Percentiles rank a stretch among this genome's conserved stretches.
Evolutionary conservation across 35 echinoderm and acorn worm genomes (phyloP).

Genomic region (Lytechinus pictus): DNA sequence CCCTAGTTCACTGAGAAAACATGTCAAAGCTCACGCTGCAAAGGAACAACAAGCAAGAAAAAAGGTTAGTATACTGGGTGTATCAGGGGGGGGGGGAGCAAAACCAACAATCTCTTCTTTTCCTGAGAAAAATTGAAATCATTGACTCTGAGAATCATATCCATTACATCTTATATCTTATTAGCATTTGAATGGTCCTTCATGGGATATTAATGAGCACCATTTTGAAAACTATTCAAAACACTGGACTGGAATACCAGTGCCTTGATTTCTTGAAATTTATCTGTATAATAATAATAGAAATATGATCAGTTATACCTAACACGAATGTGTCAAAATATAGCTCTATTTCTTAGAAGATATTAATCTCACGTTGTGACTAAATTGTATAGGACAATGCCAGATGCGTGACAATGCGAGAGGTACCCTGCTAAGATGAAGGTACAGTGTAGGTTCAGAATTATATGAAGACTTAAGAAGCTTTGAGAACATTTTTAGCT

Average conservation of each 20-base stretch:
- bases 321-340: neutral
- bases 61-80: constrained; percentile 66
- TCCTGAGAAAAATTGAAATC: too few relatives aligned
- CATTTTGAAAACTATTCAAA: too few relatives aligned
- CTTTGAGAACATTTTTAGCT: neutral
- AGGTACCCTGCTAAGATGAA: neutral
- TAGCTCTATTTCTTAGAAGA: neutral
- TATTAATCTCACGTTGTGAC: neutral
- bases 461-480: neutral
- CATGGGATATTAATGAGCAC: too few relatives aligned
- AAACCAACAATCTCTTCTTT: too few relatives aligned
- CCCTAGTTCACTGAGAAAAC: constrained; percentile 95
- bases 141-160: too few relatives aligned
- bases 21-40: constrained; percentile 96
- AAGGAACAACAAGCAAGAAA: constrained; percentile 99
- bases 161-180: too few relatives aligned
- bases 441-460: neutral
- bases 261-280: too few relatives aligned
- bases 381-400: neutral
- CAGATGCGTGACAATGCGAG: neutral
- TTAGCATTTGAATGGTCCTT: too few relatives aligned
- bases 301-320: neutral
- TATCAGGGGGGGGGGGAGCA: too few relatives aligned
- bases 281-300: too few relatives aligned
- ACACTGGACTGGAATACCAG: too few relatives aligned